phyloP scores from a whole-genome alignment of 2,797 vertebrate genomes.

The Prionace glauca region DNA sequence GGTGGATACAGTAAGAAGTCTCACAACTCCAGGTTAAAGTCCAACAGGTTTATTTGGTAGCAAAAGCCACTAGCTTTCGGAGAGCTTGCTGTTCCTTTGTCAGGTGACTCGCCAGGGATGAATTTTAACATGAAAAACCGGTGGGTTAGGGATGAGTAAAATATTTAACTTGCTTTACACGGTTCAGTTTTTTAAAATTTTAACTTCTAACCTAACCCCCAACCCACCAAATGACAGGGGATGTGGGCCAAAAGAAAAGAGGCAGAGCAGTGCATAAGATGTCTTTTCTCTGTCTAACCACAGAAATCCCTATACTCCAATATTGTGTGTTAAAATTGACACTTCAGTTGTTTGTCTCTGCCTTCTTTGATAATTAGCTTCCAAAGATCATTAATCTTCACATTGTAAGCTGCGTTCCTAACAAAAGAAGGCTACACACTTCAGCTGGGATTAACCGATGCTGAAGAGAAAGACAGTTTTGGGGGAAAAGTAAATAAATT shows the following conservation, averaged over 20 bases:
- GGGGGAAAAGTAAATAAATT: background rate
- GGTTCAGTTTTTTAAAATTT: background rate
- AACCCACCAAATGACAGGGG: too few species aligned
- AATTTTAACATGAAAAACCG: background rate
- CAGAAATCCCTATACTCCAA: too few species aligned
- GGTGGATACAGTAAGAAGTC: too few species aligned
- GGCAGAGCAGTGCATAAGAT: too few species aligned
- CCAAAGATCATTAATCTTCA: background rate
- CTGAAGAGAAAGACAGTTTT: background rate
- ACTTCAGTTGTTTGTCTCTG: background rate
- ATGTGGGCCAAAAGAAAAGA: too few species aligned
- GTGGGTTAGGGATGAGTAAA: background rate
- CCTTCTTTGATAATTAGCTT: background rate
- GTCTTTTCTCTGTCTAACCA: too few species aligned
- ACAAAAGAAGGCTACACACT: background rate
- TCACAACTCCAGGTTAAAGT: too few species aligned
- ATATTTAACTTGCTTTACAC: background rate
- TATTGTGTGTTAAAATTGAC: background rate
- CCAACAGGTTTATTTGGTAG: too few species aligned
- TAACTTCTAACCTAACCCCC: background rate
- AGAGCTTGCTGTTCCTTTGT: too few species aligned
- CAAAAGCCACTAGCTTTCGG: too few species aligned
- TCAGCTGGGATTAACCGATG: background rate
- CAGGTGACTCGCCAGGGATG: background rate
- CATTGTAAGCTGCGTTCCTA: background rate